These are phyloP conservation scores for Micropoecilia bifurca DNA, from an alignment of 2,797 vertebrate genomes.

Conservation along the genomic window DNA sequence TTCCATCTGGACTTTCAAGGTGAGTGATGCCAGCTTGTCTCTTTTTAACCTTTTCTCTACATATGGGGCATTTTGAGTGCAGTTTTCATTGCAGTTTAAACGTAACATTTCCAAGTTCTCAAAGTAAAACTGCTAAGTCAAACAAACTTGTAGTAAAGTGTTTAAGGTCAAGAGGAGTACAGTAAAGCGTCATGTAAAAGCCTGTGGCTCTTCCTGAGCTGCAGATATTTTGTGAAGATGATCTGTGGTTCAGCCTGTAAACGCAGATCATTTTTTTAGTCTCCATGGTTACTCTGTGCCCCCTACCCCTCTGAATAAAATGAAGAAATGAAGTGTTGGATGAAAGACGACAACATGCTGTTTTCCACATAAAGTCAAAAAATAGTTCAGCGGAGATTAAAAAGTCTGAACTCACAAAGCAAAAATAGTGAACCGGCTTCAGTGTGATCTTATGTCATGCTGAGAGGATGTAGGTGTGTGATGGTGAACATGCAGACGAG, in stretches of 20 bases:
- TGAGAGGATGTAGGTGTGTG: slow-evolving; percentile 59
- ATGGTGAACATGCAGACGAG: slow-evolving; percentile 6
- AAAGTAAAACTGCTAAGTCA: slow-evolving; percentile 8
- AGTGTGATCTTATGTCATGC: slow-evolving; percentile 32
- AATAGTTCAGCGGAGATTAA: not conserved
- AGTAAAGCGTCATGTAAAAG: not conserved
- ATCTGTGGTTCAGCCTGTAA: slow-evolving; percentile 14
- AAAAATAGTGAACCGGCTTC: slow-evolving; percentile 27
- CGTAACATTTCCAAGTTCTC: not conserved
- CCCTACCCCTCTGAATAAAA: slow-evolving; percentile 22
- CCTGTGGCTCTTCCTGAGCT: not conserved
- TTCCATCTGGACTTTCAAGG: slow-evolving; percentile 51
- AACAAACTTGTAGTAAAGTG: slow-evolving; percentile 10
- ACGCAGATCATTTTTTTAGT: slow-evolving; percentile 43
- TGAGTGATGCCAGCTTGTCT: slow-evolving; percentile 48
- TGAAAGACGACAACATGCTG: not conserved
- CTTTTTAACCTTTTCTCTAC: not conserved
- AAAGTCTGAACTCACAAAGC: not conserved
- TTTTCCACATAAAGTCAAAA: not conserved
- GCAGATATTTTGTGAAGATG: slow-evolving; percentile 11
- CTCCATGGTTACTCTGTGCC: slow-evolving; percentile 64
- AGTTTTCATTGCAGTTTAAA: not conserved
- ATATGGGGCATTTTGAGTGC: slow-evolving; percentile 6
- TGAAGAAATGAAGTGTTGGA: slow-evolving; percentile 28
- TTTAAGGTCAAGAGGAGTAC: not conserved